Base-by-base conservation (phyloP, 2,888 invertebrate species). In the Anorthoa munda region DNA sequence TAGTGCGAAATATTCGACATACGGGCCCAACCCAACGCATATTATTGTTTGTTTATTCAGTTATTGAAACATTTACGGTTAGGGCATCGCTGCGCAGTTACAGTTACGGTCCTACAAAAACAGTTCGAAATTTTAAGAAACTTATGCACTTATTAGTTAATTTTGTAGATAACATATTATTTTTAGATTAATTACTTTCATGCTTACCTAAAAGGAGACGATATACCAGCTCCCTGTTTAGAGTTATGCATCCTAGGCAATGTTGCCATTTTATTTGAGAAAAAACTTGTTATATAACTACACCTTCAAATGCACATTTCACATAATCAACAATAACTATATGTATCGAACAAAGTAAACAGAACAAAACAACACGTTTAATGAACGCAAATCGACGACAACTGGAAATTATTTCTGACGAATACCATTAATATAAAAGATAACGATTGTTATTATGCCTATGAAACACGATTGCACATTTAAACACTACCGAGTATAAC, bases 121-220 rank as follows among this genome's bases (percentile, higher is more conserved):
- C 5, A 39, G 39, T 39, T 0, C 39, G 1, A 39, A 39, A 39
- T 39, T 9, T 9, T 39, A 39, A 9, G 39, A 39, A 26, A 9
- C 31, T 5, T 31, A 31, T 31, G 31, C 31, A 39, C 39, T 7
- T 26, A 31, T 39, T 39, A 39, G 7, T 31, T 31, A 31, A 31
- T 31, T 31, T 31, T 7, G 31, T 31, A 31, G 5, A 31, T 31
- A 15, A 48, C 9, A 15, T 50, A 26, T 17, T 18, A 4, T 46
- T 13, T 66, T 21, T 4, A n/a, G 0, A 48, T 31, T 13, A n/a
- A 39, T 63, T 23, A 26, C 26, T 12, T 48, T 13, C 39, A 51
- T 55, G 58, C 90, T 92, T 89, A 95, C 95, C 95, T 95, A 92
- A 96, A 96, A 12, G 95, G 94, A 65, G 94, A 93, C 15, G 95